Evolutionary conservation across 2,888 invertebrate genomes (phyloP), one percentile per base, ranked within the genome.

Genomic region (Scaeva pyrastri): DNA sequence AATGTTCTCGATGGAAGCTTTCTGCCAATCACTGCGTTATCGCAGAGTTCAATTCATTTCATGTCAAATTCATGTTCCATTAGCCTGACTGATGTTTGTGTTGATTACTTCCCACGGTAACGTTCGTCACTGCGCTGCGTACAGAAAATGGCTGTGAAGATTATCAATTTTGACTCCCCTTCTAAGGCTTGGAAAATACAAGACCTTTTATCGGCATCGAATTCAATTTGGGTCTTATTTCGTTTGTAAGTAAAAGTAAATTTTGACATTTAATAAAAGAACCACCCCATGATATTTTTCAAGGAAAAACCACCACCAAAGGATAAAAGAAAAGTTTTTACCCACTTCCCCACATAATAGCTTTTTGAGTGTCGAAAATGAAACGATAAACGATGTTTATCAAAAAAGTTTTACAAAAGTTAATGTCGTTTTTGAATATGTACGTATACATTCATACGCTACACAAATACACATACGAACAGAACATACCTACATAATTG

Each of bases 231-330:
- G 8, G 52, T 50, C 19, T 21, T 5, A 21, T 50, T 50, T 48
- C 21, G 6, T 21, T 50, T 50, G 50, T 7, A 31, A 31, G 31
- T 31, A 31, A 1, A 1, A 19, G 12, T 50, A 1, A 12, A 50
- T 21, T 50, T 19, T 52, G 52, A 52, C 52, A 52, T 52, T 52
- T 52, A 52, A 23, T 52, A 52, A 14, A 23, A 48, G 10, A 16
- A 1, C 19, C 1, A 50, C 19, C 19, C 1, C 11, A 48, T 0
- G 2, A 16, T n/a, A 45, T 12, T 12, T 12, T 31, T 8, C 31
- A 31, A 31, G 31, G 31, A 31, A 31, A 31, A 8, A 31, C 31
- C 8, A 7, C 31, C 31, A 31, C n/a, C n/a, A 31, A 31, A 31
- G 31, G 31, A 31, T 31, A 31, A 5, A 31, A 3, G 31, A 5